Evolutionary conservation across 2,888 invertebrate genomes (phyloP), one percentile per base, ranked within the genome.

Genomic region (Lochmaea crataegi): DNA sequence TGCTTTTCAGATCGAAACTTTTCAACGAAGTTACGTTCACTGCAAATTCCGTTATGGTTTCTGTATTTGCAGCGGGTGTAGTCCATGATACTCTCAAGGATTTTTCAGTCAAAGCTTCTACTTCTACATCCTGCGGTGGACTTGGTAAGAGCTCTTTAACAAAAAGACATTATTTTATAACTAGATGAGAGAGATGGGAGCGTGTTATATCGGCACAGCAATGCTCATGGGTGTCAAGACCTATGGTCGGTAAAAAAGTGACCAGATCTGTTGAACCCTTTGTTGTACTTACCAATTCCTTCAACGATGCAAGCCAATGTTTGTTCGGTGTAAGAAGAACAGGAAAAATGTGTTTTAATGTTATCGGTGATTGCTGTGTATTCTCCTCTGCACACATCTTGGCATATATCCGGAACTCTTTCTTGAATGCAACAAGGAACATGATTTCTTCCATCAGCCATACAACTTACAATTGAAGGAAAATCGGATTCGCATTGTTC

Each of bases 301-400:
- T 94, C 94, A 41, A 94, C 92, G 78, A 95, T 94, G 83, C 95
- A 95, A 71, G 94, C 93, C 51, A 95, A 85, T 0, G 95, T 95
- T 80, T 93, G 92, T 82, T 94, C 92, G 79, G 95, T 95, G 81
- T 94, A 94, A 0, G 94, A 90, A 0, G 94, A 93, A 84, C 95
- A 95, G 2, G 94, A 94, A 85, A 95, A 94, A 81, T 95, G 94
- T 0, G 94, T 94, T 85, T 93, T 93, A 73, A 95, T 92, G 81
- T 93, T 93, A 84, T 95, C 94, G 0, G 94, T 94, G 75, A 94
- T 94, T 0, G 94, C 92, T 0, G 94, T 94, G 86, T 95, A 95
- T 84, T 95, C 94, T 38, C 95, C 95, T 1, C 94, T 89, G 83
- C 95, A 95, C 77, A 95, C 94, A 78, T 95, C 94, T 83, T 94